Base-by-base conservation (phyloP, 2,888 invertebrate species). In the Orgyia antiqua region DNA sequence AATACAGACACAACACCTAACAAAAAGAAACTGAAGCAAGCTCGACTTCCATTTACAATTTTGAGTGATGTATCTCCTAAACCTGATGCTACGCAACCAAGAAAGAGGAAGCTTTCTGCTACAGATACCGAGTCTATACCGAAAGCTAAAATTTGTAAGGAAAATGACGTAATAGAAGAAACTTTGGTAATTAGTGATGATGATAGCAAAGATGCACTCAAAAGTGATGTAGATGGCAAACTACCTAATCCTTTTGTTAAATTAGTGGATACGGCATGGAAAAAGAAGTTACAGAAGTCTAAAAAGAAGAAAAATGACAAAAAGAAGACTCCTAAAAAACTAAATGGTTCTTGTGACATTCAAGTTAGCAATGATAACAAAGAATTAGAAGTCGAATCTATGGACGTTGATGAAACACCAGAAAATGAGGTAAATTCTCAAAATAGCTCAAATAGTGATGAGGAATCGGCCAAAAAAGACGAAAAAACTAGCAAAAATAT, bases 1-100 rank as follows among this genome's bases (percentile, higher is more conserved):
- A 68, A 60, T 42, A 60, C 58, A 29, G 75, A 77, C 47, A 59
- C 77, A 45, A 84, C 82, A 24, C 84, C 86, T 18, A 78, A 83
- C 7, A 83, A 80, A 59, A 90, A 89, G 59, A 90, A 89, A 55
- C 64, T 90, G 31, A 88, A 87, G 44, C 90, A 90, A 66, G 89
- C 89, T 42, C 83, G 89, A 46, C 75, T 90, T 42, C 90, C 90
- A 42, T 90, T 90, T 56, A 89, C 88, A 71, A 55, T 88, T 41
- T 64, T 89, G 30, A 77, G 86, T 38, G 83, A 83, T 56, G 67
- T 58, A 27, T 71, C 86, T 19, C 70, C 83, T 12, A 64, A 64
- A 31, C 55, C 73, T 24, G 62, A 58, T 27, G 47, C 56, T 40
- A 56, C 75, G 29, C 67, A 52, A 20, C 56, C 76, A 10, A 72